Conservation (phyloP, 2,113 vertebrate genomes). For the Urocynchramus pylzowi region DNA sequence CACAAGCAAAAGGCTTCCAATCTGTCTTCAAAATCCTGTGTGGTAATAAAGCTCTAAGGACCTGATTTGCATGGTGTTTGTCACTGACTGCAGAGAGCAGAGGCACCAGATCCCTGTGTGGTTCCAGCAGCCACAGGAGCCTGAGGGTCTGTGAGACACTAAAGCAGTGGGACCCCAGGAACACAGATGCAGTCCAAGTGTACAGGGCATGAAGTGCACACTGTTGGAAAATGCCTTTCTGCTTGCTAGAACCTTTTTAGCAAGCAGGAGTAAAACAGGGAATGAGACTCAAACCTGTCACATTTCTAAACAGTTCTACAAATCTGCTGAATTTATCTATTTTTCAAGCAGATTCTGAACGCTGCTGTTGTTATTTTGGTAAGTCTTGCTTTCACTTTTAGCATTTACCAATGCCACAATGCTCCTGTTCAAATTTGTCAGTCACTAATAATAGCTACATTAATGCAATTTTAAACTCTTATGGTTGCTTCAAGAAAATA, state of each 20-base stretch:
- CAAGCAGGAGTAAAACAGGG: neutral
- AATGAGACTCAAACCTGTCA: neutral
- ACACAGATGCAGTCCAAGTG: neutral
- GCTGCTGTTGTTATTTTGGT: neutral
- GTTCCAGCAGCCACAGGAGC: neutral
- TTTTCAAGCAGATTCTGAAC: neutral
- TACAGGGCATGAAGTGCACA: neutral
- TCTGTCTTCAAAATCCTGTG: neutral
- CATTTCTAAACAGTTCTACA: neutral
- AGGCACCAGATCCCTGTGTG: neutral
- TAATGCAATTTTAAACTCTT: neutral
- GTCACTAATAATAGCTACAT: neutral
- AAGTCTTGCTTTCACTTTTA: neutral
- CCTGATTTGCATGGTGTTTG: neutral
- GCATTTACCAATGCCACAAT: neutral
- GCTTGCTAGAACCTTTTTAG: neutral
- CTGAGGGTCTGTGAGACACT: rapidly evolving
- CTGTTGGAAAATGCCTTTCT: neutral
- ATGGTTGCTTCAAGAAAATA: neutral
- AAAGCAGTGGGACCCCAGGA: too few species aligned
- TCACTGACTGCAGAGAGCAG: neutral
- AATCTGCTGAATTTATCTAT: neutral
- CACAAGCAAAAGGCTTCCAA: neutral
- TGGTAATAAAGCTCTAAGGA: neutral
- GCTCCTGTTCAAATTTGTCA: neutral